A percentile compares a stretch with the other conserved stretches of the same genome.
Evolutionary conservation across 2,888 invertebrate genomes (phyloP).

Genomic region (Mallateleia sp.): DNA sequence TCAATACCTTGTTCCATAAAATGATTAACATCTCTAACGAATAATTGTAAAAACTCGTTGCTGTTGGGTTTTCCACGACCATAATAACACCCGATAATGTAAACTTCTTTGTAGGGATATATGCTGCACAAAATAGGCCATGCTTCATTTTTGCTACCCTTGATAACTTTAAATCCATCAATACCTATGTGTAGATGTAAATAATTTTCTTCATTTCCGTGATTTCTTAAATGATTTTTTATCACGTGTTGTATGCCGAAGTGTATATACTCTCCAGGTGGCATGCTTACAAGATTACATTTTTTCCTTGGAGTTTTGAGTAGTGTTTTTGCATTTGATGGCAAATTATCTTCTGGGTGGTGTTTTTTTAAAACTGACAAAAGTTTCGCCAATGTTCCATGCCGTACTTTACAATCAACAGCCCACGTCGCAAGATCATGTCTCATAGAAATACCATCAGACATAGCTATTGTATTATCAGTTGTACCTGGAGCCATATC

Average conservation of each 20-base stretch:
- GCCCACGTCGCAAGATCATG: background rate
- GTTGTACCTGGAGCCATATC: too few relatives aligned
- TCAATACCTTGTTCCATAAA: constrained; percentile 19
- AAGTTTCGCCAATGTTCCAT: background rate
- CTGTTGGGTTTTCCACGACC: constrained; percentile 27
- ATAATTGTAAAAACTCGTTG: constrained; percentile 20
- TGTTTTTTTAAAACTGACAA: background rate
- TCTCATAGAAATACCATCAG: too few relatives aligned
- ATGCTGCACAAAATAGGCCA: constrained; percentile 53
- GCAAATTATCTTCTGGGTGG: constrained; percentile 17
- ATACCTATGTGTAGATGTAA: background rate
- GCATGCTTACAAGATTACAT: constrained; percentile 3
- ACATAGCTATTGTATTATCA: too few relatives aligned
- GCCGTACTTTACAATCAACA: background rate
- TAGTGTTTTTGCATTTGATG: background rate
- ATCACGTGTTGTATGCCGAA: background rate
- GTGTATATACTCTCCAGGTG: constrained; percentile 31
- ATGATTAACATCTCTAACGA: constrained; percentile 16
- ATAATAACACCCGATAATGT: constrained; percentile 32
- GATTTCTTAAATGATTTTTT: background rate
- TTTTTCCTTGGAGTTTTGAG: constrained; percentile 9
- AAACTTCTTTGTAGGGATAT: constrained; percentile 34
- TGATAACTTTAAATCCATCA: constrained; percentile 47
- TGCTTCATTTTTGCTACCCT: constrained; percentile 37
- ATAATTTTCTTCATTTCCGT: background rate